Percentiles rank a stretch among this genome's conserved stretches.
phyloP scores from a whole-genome alignment of 2,888 invertebrate species.

The Eupithecia insigniata region DNA sequence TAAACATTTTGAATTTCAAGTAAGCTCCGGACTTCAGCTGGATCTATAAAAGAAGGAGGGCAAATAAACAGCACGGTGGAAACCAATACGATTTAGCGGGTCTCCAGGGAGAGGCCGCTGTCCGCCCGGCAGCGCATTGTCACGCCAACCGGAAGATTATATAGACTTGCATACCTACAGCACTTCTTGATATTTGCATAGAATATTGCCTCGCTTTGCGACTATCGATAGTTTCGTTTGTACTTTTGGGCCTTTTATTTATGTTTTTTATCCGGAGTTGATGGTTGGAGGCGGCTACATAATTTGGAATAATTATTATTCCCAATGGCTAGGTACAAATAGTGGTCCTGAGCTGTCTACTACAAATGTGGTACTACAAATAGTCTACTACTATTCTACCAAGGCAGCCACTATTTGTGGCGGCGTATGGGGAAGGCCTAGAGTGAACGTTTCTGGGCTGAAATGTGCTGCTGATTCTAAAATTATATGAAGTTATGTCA shows the following conservation, averaged over 20 bases:
- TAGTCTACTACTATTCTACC: too few relatives aligned
- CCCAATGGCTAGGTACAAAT: too few relatives aligned
- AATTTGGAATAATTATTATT: too few relatives aligned
- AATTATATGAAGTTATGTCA: too few relatives aligned
- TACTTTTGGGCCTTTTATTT: neutral
- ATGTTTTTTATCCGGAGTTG: too few relatives aligned
- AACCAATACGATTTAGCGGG: constrained; percentile 75
- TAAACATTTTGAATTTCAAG: constrained; percentile 42
- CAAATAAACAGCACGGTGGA: constrained; percentile 66
- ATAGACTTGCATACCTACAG: constrained; percentile 42
- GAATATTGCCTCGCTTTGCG: neutral
- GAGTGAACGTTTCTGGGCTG: too few relatives aligned
- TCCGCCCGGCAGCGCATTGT: constrained; percentile 65
- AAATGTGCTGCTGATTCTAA: neutral
- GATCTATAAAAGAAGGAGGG: constrained; percentile 54
- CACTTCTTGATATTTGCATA: constrained; percentile 12
- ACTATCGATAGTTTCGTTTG: neutral
- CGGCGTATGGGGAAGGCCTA: too few relatives aligned
- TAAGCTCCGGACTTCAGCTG: constrained; percentile 42
- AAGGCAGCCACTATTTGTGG: too few relatives aligned
- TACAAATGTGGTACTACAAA: too few relatives aligned
- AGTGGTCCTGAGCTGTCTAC: too few relatives aligned
- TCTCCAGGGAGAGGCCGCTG: constrained; percentile 62
- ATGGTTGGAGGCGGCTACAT: too few relatives aligned
- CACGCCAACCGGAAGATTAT: constrained; percentile 58